Evolutionary conservation across 1,140 invertebrate species (phyloP).

Genomic region (Berghia stephanieae): DNA sequence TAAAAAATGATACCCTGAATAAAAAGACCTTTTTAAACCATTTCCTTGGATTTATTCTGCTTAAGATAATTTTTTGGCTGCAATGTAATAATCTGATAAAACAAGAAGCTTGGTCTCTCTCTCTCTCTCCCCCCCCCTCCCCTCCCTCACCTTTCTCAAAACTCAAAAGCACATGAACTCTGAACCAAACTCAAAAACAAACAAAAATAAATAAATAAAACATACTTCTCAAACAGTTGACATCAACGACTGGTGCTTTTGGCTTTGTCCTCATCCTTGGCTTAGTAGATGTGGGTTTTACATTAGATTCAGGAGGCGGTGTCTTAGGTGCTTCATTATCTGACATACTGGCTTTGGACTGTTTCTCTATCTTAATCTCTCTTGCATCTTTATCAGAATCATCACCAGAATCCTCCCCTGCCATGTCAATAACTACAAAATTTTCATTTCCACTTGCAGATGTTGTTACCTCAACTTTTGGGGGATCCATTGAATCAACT

Average conservation of each 20-base stretch:
- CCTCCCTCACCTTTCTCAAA: too few relatives aligned
- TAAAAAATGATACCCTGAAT: too few relatives aligned
- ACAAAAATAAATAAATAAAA: too few relatives aligned
- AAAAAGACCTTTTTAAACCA: too few relatives aligned
- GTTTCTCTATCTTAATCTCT: constrained; percentile 16
- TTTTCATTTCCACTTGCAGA: constrained; percentile 19
- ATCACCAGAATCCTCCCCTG: constrained; percentile 24
- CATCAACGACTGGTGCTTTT: constrained; percentile 31
- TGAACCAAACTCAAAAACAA: too few relatives aligned
- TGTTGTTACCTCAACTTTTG: neutral
- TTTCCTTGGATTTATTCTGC: too few relatives aligned
- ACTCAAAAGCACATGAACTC: too few relatives aligned
- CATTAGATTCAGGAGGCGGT: neutral
- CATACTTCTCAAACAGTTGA: constrained; percentile 30
- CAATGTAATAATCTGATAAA: too few relatives aligned
- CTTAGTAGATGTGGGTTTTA: neutral
- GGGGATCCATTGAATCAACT: neutral
- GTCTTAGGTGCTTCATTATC: constrained; percentile 15
- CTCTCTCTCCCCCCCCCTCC: too few relatives aligned
- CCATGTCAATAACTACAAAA: constrained; percentile 28
- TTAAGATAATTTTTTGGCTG: too few relatives aligned
- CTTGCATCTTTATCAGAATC: constrained; percentile 27
- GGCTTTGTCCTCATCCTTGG: constrained; percentile 19
- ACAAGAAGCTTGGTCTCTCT: too few relatives aligned
- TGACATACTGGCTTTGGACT: neutral